Evolutionary conservation across 2,113 vertebrate genomes (phyloP), one percentile per base, ranked within the genome.

Genomic region (Turnix velox): DNA sequence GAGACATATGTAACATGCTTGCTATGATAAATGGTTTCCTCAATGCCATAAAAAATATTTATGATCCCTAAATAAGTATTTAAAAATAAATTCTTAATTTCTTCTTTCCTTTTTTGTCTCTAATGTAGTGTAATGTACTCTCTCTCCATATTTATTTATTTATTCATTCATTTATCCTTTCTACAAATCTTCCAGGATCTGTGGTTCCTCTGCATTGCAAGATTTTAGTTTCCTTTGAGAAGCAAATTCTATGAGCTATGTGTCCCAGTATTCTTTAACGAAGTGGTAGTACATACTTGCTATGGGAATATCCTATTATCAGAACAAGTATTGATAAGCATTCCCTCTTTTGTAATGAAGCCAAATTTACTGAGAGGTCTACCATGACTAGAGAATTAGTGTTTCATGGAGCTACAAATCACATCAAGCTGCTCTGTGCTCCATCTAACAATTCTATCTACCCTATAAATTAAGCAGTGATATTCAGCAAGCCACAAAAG

Each of bases 11-110:
- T 91, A 92, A 84, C 72, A 42, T 67, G 42, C 31, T 89, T 87
- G 43, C 43, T 74, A 22, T 80, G 80, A 95, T 68, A 94, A 94
- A 95, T 78, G 0, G 89, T 89, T 94, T 57, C 81, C 75, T 91
- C 40, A 83, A 61, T 28, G 88, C 42, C 52, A 73, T 57, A 88
- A 91, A 92, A 92, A 84, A 88, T 93, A 95, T 77, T 96, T 95
- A 92, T 62, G 16, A 46, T 57, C 39, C 33, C 75, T 89, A 89
- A 95, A 82, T 61, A 94, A 65, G 24, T 77, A 84, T 78, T 72
- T 68, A 13, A 95, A 93, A 91, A 95, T 33, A 91, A 82, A 73
- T 84, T 42, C 18, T 82, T 92, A 42, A 69, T 59, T 77, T 20
- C 15, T 65, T 85, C 15, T 72, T 78, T 62, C 14, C 1, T 25